Conservation (phyloP, 2,888 invertebrate genomes). For the Microdon myrmicae region DNA sequence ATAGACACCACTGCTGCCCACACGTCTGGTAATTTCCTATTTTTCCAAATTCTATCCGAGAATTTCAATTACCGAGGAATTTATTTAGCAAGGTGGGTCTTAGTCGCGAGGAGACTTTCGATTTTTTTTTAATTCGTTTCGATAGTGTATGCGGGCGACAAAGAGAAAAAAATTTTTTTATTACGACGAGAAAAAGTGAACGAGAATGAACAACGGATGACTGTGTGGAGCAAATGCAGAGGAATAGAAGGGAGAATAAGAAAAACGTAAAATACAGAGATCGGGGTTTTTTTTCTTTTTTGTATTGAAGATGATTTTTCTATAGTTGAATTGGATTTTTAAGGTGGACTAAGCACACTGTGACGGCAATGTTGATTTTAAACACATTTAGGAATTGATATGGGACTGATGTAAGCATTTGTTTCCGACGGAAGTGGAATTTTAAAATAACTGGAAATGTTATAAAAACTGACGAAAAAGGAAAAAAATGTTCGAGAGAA, state of each 20-base stretch:
- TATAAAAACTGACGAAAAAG: constrained; percentile 44
- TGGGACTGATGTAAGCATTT: constrained; percentile 12
- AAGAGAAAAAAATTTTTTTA: constrained; percentile 48
- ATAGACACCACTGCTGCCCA: constrained; percentile 1
- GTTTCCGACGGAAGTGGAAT: constrained; percentile 27
- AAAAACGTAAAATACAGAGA: constrained; percentile 47
- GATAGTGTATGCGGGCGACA: constrained; percentile 48
- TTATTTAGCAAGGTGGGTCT: constrained; percentile 51
- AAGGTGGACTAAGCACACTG: constrained; percentile 31
- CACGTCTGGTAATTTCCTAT: too few species aligned
- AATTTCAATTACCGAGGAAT: constrained; percentile 32
- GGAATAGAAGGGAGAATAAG: constrained; percentile 36
- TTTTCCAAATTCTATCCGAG: not conserved
- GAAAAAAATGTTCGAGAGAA: constrained; percentile 45
- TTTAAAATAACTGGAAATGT: constrained; percentile 35
- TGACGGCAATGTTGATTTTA: constrained; percentile 17
- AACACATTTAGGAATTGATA: constrained; percentile 29
- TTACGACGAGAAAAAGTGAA: constrained; percentile 45
- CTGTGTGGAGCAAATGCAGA: constrained; percentile 21
- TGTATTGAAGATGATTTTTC: constrained; percentile 37
- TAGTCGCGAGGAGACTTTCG: constrained; percentile 36
- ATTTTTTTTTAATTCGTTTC: constrained; percentile 12
- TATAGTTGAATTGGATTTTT: constrained; percentile 26
- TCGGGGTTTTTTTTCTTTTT: constrained; percentile 32
- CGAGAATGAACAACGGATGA: constrained; percentile 32